Percentiles rank a stretch among this genome's conserved stretches.
Conservation (phyloP, 2,797 vertebrate genomes). For the Typhlichthys eigenmanni region DNA sequence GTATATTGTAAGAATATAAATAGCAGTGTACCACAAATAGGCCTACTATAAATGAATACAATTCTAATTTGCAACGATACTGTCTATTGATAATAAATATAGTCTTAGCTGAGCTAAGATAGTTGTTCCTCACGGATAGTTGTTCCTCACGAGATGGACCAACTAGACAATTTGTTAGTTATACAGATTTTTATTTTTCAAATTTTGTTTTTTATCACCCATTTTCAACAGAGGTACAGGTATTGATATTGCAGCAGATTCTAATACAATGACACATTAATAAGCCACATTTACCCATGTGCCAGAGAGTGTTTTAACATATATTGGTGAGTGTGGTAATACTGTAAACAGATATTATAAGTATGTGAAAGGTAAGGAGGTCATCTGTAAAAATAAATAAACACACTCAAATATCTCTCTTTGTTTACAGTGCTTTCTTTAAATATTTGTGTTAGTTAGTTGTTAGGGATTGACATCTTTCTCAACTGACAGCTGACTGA, state of each 20-base stretch:
- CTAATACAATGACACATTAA: constrained; percentile 64
- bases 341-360: constrained; percentile 48
- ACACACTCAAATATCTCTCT: constrained; percentile 7
- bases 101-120: too few species aligned
- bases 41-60: too few species aligned
- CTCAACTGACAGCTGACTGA: constrained; percentile 9
- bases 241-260: constrained; percentile 66
- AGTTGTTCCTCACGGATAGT: too few species aligned
- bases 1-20: too few species aligned
- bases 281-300: constrained; percentile 50
- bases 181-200: constrained; percentile 58
- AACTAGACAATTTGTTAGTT: constrained; percentile 32
- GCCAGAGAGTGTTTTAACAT: constrained; percentile 50
- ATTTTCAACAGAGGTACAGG: constrained; percentile 74
- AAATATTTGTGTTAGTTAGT: too few species aligned
- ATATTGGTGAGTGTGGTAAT: constrained; percentile 27
- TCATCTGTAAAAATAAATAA: constrained; percentile 24
- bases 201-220: constrained; percentile 55
- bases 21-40: too few species aligned
- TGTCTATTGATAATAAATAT: too few species aligned
- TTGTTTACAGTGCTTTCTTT: not conserved
- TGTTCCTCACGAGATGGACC: not conserved
- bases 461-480: constrained; percentile 49
- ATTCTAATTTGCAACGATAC: too few species aligned
- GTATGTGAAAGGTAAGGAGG: constrained; percentile 38